phyloP scores from a whole-genome alignment of 2,797 vertebrate genomes.

The Silurus lanzhouensis region DNA sequence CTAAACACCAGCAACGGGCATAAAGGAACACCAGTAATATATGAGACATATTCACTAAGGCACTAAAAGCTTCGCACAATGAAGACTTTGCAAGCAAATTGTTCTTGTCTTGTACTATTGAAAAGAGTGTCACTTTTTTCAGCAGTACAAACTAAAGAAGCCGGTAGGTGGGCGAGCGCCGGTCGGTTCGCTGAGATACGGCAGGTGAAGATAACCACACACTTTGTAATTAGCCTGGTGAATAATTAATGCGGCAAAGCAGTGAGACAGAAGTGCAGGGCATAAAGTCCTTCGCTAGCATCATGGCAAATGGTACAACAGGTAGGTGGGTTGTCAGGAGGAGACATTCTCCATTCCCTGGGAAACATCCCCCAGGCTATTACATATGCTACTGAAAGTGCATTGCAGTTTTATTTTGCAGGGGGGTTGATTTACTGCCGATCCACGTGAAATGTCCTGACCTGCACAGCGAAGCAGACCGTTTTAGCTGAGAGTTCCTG shows the following conservation, averaged over 20 bases:
- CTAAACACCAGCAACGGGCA: not conserved
- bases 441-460: not conserved
- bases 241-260: constrained; percentile 29
- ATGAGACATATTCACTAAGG: not conserved
- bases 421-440: not conserved
- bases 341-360: constrained; percentile 66
- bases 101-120: not conserved
- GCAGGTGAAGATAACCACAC: constrained; percentile 34
- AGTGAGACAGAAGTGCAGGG: constrained; percentile 12
- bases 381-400: constrained; percentile 22
- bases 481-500: not conserved
- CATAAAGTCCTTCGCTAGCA: not conserved
- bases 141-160: not conserved
- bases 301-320: constrained; percentile 2
- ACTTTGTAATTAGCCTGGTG: constrained; percentile 34
- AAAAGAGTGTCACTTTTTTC: constrained; percentile 8
- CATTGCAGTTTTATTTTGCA: not conserved
- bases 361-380: constrained; percentile 63
- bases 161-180: no score
- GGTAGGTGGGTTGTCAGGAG: constrained; percentile 31
- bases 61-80: constrained; percentile 22
- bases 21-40: not conserved
- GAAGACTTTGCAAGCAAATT: not conserved
- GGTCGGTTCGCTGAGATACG: not conserved
- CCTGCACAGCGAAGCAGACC: not conserved